These are phyloP conservation scores for Pontoporia blainvillei DNA, from an alignment of 2,113 vertebrate species.

Conservation along the genomic window DNA sequence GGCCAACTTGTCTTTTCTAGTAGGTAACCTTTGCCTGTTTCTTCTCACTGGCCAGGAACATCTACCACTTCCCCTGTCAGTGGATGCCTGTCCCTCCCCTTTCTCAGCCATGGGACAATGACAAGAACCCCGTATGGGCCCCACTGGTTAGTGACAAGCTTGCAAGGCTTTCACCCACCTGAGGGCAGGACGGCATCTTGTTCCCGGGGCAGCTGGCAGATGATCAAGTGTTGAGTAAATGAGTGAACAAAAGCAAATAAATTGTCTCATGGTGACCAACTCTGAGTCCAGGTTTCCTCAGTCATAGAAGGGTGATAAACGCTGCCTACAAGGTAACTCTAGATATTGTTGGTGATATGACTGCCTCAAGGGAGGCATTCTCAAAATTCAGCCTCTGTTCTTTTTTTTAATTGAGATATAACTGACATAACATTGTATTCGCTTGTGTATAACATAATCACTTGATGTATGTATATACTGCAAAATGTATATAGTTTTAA, in stretches of 20 bases:
- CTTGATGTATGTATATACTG: background rate
- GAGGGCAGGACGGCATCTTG: background rate
- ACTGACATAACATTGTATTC: background rate
- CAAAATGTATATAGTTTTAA: background rate
- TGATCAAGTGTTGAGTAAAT: background rate
- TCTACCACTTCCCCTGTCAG: too few relatives aligned
- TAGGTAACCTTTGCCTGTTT: background rate
- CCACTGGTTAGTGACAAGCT: background rate
- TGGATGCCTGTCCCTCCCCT: accelerated
- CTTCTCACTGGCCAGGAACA: background rate
- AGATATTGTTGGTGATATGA: background rate
- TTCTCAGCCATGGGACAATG: background rate
- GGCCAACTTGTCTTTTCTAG: background rate
- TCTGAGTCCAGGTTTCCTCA: background rate
- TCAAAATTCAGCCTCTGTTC: background rate
- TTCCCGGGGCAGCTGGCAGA: background rate
- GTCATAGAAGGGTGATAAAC: background rate
- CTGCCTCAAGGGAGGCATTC: background rate
- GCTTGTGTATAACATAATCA: background rate
- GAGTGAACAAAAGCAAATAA: background rate
- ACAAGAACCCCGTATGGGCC: background rate
- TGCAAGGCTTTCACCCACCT: accelerated
- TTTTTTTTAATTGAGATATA: background rate
- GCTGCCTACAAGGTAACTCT: background rate
- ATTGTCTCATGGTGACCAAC: background rate